phyloP scores from a whole-genome alignment of 2,113 vertebrate genomes.

The Epinephelus moara region DNA sequence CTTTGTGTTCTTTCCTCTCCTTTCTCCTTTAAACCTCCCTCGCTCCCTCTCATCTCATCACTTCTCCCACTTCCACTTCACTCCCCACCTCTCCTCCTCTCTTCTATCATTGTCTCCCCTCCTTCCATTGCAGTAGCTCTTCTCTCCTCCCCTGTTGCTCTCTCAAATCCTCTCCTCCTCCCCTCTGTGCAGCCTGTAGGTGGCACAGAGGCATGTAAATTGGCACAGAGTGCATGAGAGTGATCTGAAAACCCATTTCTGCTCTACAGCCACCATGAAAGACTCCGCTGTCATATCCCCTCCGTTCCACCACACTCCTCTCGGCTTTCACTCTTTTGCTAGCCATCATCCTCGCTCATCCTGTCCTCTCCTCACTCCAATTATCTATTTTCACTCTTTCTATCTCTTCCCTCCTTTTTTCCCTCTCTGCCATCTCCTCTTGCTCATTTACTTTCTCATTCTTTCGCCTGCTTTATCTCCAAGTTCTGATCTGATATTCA shows the following conservation, averaged over 20 bases:
- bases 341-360: constrained; percentile 37
- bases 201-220: constrained; percentile 66
- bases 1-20: background rate
- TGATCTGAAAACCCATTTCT: constrained; percentile 60
- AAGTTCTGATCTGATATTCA: constrained; percentile 30
- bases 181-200: constrained; percentile 51
- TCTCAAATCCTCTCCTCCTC: background rate
- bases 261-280: constrained; percentile 59
- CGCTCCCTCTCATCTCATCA: constrained; percentile 1
- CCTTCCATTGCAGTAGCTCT: background rate
- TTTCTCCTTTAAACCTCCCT: constrained; percentile 2
- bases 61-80: constrained; percentile 12
- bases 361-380: constrained; percentile 42
- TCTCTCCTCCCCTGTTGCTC: background rate
- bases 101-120: constrained; percentile 1
- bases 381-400: constrained; percentile 33
- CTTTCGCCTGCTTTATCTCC: constrained; percentile 24
- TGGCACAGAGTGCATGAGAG: constrained; percentile 53
- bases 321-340: constrained; percentile 31
- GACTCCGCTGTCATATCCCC: constrained; percentile 56
- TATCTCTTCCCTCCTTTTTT: background rate
- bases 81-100: background rate
- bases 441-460: constrained; percentile 7
- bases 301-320: constrained; percentile 52
- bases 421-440: background rate